Evolutionary conservation across 2,888 invertebrate species (phyloP).

Genomic region (Augiades crinisus): DNA sequence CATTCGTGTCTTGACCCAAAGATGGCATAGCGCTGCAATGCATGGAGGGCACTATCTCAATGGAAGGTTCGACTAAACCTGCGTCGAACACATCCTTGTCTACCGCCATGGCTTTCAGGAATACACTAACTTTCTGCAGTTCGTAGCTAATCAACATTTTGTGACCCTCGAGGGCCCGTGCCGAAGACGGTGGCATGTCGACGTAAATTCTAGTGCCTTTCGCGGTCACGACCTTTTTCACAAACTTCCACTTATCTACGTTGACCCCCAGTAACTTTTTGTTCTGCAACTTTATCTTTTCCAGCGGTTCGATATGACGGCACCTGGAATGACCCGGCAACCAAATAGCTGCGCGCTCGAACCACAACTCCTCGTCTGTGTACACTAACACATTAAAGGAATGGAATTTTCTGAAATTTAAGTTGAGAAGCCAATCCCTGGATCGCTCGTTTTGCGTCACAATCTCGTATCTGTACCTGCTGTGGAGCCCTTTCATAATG

Average conservation of each 20-base stretch:
- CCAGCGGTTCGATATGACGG: conserved; percentile 54
- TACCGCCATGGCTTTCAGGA: conserved; percentile 61
- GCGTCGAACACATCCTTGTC: conserved; percentile 65
- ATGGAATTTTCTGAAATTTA: conserved; percentile 55
- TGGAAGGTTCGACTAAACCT: conserved; percentile 49
- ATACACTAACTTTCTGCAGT: conserved; percentile 65
- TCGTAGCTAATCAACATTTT: conserved; percentile 69
- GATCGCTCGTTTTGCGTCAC: conserved; percentile 52
- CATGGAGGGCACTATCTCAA: conserved; percentile 38
- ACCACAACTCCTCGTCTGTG: conserved; percentile 67
- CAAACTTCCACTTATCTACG: conserved; percentile 66
- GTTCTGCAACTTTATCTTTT: conserved; percentile 65
- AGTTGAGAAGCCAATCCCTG: conserved; percentile 56
- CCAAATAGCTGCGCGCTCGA: conserved; percentile 70
- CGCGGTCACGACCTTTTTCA: conserved; percentile 56
- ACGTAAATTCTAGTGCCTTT: conserved; percentile 68
- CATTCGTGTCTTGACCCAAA: conserved; percentile 42
- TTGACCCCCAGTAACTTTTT: conserved; percentile 49
- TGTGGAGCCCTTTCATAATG: conserved; percentile 59
- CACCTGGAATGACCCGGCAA: conserved; percentile 63
- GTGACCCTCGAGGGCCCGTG: conserved; percentile 55
- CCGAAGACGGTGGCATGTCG: conserved; percentile 67
- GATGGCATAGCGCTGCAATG: conserved; percentile 53
- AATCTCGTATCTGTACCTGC: conserved; percentile 54
- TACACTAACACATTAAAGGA: conserved; percentile 60